A percentile compares a stretch with the other conserved stretches of the same genome.
phyloP scores from a whole-genome alignment of 2,888 invertebrate species.

The Eristalis arbustorum region DNA sequence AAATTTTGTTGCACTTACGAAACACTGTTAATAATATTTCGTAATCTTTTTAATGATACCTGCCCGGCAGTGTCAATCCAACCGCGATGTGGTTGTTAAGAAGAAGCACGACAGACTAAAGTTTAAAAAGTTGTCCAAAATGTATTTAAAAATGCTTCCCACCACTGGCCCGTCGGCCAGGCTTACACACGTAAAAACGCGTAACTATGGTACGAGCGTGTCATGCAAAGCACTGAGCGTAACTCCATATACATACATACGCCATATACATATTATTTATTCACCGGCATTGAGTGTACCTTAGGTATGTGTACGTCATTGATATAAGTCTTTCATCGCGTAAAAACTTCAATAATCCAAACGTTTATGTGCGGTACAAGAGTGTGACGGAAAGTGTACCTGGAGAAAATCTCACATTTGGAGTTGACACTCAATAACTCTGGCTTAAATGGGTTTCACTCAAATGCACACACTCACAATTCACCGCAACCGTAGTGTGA shows the following conservation, averaged over 20 bases:
- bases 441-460: constrained; percentile 28
- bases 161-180: constrained; percentile 45
- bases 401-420: constrained; percentile 5
- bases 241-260: constrained; percentile 16
- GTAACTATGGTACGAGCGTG: constrained; percentile 47
- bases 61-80: constrained; percentile 40
- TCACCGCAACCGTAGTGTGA: neutral
- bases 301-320: constrained; percentile 26
- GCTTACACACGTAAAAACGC: constrained; percentile 55
- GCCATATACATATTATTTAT: constrained; percentile 1
- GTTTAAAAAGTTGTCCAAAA: constrained; percentile 77
- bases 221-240: constrained; percentile 23
- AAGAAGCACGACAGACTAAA: constrained; percentile 79
- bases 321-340: constrained; percentile 29
- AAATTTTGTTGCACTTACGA: constrained; percentile 63
- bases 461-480: constrained; percentile 1
- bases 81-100: constrained; percentile 76
- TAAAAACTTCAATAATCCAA: constrained; percentile 5
- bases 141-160: constrained; percentile 78
- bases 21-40: constrained; percentile 59
- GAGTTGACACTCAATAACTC: neutral
- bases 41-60: constrained; percentile 42
- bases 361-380: neutral
- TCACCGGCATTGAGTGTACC: neutral
- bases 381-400: constrained; percentile 11